These are phyloP conservation scores for Synchiropus splendidus DNA, from an alignment of 2,113 vertebrate species.

Conservation along the genomic window DNA sequence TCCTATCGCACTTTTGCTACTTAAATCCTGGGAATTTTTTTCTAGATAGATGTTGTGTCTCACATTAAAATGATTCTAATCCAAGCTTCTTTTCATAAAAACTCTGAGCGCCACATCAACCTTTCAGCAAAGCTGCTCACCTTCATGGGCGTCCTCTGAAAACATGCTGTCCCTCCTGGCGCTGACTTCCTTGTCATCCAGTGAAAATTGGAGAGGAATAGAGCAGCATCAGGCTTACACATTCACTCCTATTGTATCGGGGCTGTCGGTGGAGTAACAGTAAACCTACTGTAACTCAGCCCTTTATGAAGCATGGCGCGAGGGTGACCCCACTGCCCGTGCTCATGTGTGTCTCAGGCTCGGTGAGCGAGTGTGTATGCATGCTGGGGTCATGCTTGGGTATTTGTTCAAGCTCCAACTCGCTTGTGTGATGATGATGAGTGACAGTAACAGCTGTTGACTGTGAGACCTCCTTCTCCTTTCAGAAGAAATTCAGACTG, in stretches of 20 bases:
- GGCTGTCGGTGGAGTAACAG: constrained; percentile 46
- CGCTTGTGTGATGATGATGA: constrained; percentile 42
- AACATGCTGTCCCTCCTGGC: constrained; percentile 57
- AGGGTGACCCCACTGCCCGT: constrained; percentile 57
- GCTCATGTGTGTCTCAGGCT: constrained; percentile 29
- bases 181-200: constrained; percentile 42
- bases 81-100: too few relatives aligned
- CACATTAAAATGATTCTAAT: constrained; percentile 14
- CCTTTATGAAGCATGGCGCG: constrained; percentile 60
- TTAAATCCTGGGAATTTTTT: too few relatives aligned
- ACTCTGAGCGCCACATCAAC: not conserved
- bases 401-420: constrained; percentile 44
- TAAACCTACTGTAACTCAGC: constrained; percentile 59
- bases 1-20: too few relatives aligned
- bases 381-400: constrained; percentile 43
- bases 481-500: constrained; percentile 24
- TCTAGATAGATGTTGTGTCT: too few relatives aligned
- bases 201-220: constrained; percentile 44
- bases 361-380: constrained; percentile 17
- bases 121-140: constrained; percentile 42
- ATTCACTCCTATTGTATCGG: constrained; percentile 40
- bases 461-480: constrained; percentile 28
- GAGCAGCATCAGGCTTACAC: constrained; percentile 28
- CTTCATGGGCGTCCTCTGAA: constrained; percentile 58
- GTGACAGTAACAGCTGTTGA: constrained; percentile 57